A percentile compares a stretch with the other conserved stretches of the same genome.
Evolutionary conservation across 1,140 invertebrate species (phyloP).

Genomic region (Battus philenor): DNA sequence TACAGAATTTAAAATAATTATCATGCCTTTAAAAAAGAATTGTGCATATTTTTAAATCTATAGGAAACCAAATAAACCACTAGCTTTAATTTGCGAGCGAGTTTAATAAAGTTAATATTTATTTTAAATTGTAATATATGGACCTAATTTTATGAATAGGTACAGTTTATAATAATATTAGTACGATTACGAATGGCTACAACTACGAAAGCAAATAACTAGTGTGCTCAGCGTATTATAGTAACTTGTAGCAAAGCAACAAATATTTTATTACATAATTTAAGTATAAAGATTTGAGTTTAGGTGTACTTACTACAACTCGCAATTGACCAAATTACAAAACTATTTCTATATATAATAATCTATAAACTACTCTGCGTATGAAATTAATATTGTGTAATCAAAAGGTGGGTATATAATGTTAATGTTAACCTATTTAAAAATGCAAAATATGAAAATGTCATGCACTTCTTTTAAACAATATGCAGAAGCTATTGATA

Average conservation of each 20-base stretch:
- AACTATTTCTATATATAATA: conserved; percentile 51
- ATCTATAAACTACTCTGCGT: conserved; percentile 30
- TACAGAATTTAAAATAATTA: too few relatives aligned
- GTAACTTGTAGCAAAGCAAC: conserved; percentile 50
- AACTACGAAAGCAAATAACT: conserved; percentile 57
- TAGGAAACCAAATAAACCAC: too few relatives aligned
- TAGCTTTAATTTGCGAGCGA: too few relatives aligned
- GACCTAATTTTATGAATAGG: conserved; percentile 2
- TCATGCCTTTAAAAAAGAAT: too few relatives aligned
- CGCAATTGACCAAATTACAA: conserved; percentile 68
- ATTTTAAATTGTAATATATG: conserved; percentile 4
- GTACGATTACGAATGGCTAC: conserved; percentile 33
- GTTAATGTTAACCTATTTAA: too few relatives aligned
- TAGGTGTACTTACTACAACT: conserved; percentile 42
- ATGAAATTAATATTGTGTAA: conserved; percentile 10
- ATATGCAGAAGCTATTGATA: too few relatives aligned
- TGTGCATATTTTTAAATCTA: too few relatives aligned
- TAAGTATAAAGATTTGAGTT: conserved; percentile 41
- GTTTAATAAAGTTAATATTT: background rate
- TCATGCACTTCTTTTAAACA: too few relatives aligned
- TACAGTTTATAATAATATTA: conserved; percentile 17
- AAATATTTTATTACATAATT: conserved; percentile 26
- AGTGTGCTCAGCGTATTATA: conserved; percentile 37
- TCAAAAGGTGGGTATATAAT: conserved; percentile 2
- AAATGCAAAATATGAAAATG: too few relatives aligned